Conservation (phyloP, 2,113 vertebrate species). For the Melanostigma gelatinosum region DNA sequence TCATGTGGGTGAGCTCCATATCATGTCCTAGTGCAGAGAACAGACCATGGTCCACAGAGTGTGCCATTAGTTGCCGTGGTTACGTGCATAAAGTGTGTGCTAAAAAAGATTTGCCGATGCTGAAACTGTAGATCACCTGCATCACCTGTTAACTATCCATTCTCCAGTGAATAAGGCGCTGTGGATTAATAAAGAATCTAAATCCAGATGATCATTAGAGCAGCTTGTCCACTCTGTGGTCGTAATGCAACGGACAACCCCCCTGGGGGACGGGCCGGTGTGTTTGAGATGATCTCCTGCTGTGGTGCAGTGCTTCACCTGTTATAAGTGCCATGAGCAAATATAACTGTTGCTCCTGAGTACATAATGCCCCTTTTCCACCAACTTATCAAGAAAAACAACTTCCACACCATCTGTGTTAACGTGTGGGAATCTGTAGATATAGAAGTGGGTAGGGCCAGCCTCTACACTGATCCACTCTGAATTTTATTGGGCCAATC, state of each 20-base stretch:
- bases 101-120: no score
- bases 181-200: background rate
- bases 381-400: background rate
- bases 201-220: background rate
- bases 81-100: background rate
- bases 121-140: conserved; percentile 8
- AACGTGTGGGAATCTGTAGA: background rate
- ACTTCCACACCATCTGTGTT: background rate
- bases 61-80: background rate
- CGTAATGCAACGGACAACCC: background rate
- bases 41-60: background rate
- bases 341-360: background rate
- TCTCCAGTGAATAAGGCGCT: background rate
- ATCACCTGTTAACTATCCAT: background rate
- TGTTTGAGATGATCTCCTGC: background rate
- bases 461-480: background rate
- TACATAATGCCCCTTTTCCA: background rate
- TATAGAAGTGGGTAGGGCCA: background rate
- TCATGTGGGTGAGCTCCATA: background rate
- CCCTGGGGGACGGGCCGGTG: background rate
- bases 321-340: background rate
- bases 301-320: background rate
- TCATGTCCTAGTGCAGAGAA: background rate
- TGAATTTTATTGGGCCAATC: background rate
- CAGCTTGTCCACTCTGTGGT: background rate